Conservation (phyloP, 1,140 invertebrate species). For the Drosophila guanche region DNA sequence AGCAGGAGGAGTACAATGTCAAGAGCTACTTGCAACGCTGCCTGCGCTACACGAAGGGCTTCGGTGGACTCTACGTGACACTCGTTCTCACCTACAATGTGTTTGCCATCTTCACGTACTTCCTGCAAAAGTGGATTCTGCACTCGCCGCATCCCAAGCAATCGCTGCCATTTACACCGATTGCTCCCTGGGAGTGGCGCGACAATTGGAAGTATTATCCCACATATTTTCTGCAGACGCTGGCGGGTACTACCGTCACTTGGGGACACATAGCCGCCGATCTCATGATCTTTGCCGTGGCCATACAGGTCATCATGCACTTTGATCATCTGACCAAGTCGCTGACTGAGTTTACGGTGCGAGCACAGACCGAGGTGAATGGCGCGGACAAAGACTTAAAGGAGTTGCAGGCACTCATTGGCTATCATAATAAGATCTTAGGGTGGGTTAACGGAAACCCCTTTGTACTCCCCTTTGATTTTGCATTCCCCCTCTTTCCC, state of each 20-base stretch:
- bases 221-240: slow-evolving; percentile 36
- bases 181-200: slow-evolving; percentile 55
- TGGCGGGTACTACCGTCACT: slow-evolving; percentile 56
- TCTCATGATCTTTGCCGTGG: slow-evolving; percentile 56
- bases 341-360: slow-evolving; percentile 22
- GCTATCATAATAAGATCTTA: slow-evolving; percentile 60
- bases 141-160: slow-evolving; percentile 14
- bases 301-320: slow-evolving; percentile 68
- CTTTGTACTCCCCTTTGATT: too few species aligned
- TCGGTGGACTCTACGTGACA: slow-evolving; percentile 35
- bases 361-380: neutral
- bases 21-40: slow-evolving; percentile 17
- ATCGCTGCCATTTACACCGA: slow-evolving; percentile 43
- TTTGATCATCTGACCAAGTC: slow-evolving; percentile 45
- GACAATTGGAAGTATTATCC: slow-evolving; percentile 34
- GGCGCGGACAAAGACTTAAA: slow-evolving; percentile 30
- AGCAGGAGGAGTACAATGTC: slow-evolving; percentile 35
- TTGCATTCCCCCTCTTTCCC: too few species aligned
- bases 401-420: slow-evolving; percentile 36
- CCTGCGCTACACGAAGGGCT: slow-evolving; percentile 34
- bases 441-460: slow-evolving; percentile 16
- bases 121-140: slow-evolving; percentile 16
- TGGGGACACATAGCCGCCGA: slow-evolving; percentile 59
- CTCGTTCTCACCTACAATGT: slow-evolving; percentile 60
- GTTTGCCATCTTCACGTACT: slow-evolving; percentile 36